Conservation (phyloP, 2,113 vertebrate genomes). For the Heptranchias perlo region DNA sequence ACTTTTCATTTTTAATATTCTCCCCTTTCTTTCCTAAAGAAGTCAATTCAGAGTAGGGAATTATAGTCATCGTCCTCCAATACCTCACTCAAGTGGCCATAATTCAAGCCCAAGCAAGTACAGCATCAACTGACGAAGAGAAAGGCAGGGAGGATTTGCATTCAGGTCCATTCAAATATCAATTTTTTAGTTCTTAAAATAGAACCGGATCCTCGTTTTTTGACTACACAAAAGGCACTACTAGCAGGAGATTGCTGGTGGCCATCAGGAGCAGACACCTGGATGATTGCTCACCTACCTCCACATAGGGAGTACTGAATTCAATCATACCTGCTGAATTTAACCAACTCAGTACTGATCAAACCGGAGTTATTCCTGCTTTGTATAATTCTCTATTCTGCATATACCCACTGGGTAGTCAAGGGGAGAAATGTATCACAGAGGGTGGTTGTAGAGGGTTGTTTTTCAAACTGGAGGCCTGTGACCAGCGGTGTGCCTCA, state of each 20-base stretch:
- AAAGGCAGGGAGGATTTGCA: no score
- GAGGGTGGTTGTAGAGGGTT: no score
- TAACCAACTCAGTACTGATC: not conserved
- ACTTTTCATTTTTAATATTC: not conserved
- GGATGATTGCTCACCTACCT: no score
- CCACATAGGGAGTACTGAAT: not conserved
- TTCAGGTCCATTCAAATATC: no score
- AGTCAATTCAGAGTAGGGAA: not conserved
- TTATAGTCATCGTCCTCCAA: not conserved
- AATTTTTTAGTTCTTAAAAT: no score
- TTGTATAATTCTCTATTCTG: not conserved
- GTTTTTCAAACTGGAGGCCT: no score
- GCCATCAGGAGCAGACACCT: no score
- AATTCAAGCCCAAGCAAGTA: not conserved
- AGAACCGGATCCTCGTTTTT: no score
- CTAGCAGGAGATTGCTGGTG: no score
- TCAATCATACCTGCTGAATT: not conserved
- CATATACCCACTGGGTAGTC: not conserved
- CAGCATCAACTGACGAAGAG: not conserved
- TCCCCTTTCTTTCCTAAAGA: not conserved
- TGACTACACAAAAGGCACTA: no score
- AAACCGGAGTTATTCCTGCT: not conserved
- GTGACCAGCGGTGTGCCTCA: no score
- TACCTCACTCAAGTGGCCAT: not conserved
- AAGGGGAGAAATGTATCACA: not conserved